Conservation (phyloP, 2,113 vertebrate genomes). For the cat (Felis catus) region F.catus_Fca126_mat1.0 CM031416.1:88994001-88994500, state of each 20-base stretch:
- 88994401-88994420: background rate
- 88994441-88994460: background rate
- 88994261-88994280: slow-evolving; percentile 83
- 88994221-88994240: slow-evolving; percentile 83
- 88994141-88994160: slow-evolving; percentile 87
- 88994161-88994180: slow-evolving; percentile 89
- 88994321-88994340: slow-evolving; percentile 80
- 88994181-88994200: slow-evolving; percentile 86
- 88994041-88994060: slow-evolving; percentile 83
- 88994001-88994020: slow-evolving; percentile 70
- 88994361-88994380: slow-evolving; percentile 32
- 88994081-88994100: slow-evolving; percentile 84
- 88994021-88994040: slow-evolving; percentile 78
- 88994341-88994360: slow-evolving; percentile 64
- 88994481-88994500: background rate
- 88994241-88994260: slow-evolving; percentile 84
- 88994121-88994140: slow-evolving; percentile 88
- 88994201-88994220: slow-evolving; percentile 89
- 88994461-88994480: background rate
- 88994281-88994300: slow-evolving; percentile 82
- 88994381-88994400: background rate
- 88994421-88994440: background rate
- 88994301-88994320: slow-evolving; percentile 76
- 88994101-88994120: slow-evolving; percentile 74
- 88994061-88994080: slow-evolving; percentile 85